These are phyloP conservation scores for Electrophaes corylata DNA, from an alignment of 2,888 invertebrate species.

Conservation along the genomic window DNA sequence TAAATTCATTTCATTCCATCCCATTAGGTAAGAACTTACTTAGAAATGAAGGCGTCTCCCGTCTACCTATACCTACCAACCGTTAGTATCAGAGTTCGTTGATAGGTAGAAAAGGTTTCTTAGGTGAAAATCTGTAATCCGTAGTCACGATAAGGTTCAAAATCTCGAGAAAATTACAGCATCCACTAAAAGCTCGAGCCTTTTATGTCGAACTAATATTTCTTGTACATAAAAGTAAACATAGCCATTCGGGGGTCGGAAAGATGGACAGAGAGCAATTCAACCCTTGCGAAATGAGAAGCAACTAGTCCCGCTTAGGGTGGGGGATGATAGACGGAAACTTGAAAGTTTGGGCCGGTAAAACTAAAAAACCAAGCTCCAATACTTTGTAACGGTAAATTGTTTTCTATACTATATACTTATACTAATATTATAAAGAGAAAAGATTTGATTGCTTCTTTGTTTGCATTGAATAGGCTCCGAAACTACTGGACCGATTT, in stretches of 20 bases:
- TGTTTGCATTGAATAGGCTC: no score
- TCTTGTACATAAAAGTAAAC: slow-evolving; percentile 32
- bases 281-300: slow-evolving; percentile 40
- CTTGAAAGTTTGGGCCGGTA: background rate
- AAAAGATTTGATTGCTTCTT: no score
- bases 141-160: slow-evolving; percentile 9
- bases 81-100: background rate
- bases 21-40: slow-evolving; percentile 17
- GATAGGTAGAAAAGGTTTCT: slow-evolving; percentile 1
- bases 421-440: no score
- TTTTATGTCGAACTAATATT: slow-evolving; percentile 31
- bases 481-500: no score
- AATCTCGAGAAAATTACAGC: slow-evolving; percentile 20
- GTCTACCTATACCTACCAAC: background rate
- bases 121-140: slow-evolving; percentile 13
- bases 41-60: slow-evolving; percentile 2
- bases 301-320: slow-evolving; percentile 41
- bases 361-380: no score
- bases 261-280: slow-evolving; percentile 35
- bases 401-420: no score
- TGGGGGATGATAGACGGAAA: slow-evolving; percentile 7
- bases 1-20: slow-evolving; percentile 1
- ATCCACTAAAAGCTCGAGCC: slow-evolving; percentile 24
- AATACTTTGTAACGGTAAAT: no score
- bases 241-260: slow-evolving; percentile 34